A percentile compares a stretch with the other conserved stretches of the same genome.
Evolutionary conservation across 2,888 invertebrate species (phyloP).

Genomic region (Drosophila melanosoma): DNA sequence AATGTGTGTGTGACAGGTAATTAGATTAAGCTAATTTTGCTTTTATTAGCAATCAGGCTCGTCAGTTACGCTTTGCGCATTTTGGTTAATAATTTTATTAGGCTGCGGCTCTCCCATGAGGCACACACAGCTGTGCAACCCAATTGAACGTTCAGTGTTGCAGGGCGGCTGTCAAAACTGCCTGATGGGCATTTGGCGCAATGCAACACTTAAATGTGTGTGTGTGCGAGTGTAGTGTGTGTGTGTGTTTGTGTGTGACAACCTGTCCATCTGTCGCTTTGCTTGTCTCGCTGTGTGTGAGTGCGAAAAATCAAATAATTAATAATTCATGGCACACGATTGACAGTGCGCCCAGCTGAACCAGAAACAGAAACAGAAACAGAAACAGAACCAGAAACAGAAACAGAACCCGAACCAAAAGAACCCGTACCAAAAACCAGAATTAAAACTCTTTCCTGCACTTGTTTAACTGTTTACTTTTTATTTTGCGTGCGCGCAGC

Average conservation of each 20-base stretch:
- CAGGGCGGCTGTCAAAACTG: conserved; percentile 57
- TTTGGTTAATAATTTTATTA: conserved; percentile 78
- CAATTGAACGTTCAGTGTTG: conserved; percentile 39
- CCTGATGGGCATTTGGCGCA: conserved; percentile 65
- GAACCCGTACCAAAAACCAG: too few relatives aligned
- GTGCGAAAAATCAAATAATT: conserved; percentile 78
- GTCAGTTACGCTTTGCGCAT: conserved; percentile 46
- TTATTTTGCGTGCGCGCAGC: conserved; percentile 19
- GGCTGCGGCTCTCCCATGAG: background rate
- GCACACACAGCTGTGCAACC: conserved; percentile 6
- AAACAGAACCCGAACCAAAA: too few relatives aligned
- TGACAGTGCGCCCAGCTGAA: conserved; percentile 69
- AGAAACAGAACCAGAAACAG: conserved; percentile 20
- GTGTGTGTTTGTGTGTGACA: conserved; percentile 7
- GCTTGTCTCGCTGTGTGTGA: conserved; percentile 30
- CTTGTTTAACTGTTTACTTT: conserved; percentile 29
- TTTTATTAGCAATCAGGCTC: conserved; percentile 77
- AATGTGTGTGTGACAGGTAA: conserved; percentile 81
- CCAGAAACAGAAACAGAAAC: conserved; percentile 18
- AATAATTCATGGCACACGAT: conserved; percentile 80
- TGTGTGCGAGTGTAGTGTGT: conserved; percentile 3
- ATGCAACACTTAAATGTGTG: conserved; percentile 68
- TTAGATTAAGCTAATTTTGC: conserved; percentile 83
- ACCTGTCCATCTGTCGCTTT: conserved; percentile 11
- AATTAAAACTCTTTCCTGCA: conserved; percentile 50